Evolutionary conservation across 2,888 invertebrate genomes (phyloP), one percentile per base, ranked within the genome.

Genomic region (Corbicula japonica): DNA sequence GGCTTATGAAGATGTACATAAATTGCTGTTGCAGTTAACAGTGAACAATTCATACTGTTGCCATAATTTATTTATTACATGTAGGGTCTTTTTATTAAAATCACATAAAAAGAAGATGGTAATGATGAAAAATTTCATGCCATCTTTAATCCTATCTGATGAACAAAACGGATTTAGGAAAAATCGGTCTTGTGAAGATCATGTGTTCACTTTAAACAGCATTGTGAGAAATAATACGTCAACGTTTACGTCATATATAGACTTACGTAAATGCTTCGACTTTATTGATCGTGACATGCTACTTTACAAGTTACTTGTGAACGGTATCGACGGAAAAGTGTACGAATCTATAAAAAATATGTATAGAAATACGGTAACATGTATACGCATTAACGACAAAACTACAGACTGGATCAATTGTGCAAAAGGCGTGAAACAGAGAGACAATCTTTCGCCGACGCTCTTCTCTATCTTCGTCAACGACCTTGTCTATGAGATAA

Each of bases 381-480:
- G 48, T 58, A 28, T 74, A 8, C 48, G 50, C 23, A 48, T 73
- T 23, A 78, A 78, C 44, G 35, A 38, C 26, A 68, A 68, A 12
- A 10, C 48, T 10, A 68, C 69, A 26, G 50, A 72, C 28, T 77
- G 77, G 72, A 66, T 77, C 38, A 15, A 52, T 18, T 58, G 56
- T 48, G 21, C 3, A n/a, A 32, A 23, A 1, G 77, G 77, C 1
- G 73, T 69, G 4, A 48, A 44, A 35, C 77, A 78, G 26, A 73
- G 77, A 15, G 38, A 63, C 48, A 73, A 44, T 46, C 15, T 60
- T 12, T 69, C 72, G 5, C 83, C 79, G 21, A 76, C 79, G 30
- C 8, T 65, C 15, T 77, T 77, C 26, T 38, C 72, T 3, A n/a
- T 68, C 26, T 77, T 72, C 30, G 26, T 56, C 8, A 61, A 77